Percentiles rank a stretch among this genome's conserved stretches.
Conservation (phyloP, 1,140 invertebrate species). For the Nephila pilipes region DNA sequence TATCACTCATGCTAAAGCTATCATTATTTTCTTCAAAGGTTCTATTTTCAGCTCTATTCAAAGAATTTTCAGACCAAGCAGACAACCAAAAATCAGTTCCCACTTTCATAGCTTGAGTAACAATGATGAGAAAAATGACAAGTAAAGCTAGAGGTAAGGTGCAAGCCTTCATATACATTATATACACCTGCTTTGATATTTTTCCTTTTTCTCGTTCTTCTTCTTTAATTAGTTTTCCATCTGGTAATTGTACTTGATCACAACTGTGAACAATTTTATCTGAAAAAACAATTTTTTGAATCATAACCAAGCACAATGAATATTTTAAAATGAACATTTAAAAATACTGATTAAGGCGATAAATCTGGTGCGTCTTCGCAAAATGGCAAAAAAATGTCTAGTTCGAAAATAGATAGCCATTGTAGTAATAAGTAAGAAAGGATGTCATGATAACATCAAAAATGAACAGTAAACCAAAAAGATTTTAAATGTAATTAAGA, state of each 20-base stretch:
- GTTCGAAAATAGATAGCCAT: too few species aligned
- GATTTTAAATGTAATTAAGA: too few species aligned
- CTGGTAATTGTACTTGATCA: conserved; percentile 67
- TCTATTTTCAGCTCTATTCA: not conserved
- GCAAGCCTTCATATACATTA: conserved; percentile 85
- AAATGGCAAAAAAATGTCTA: too few species aligned
- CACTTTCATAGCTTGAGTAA: conserved; percentile 79
- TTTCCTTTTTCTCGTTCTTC: conserved; percentile 86
- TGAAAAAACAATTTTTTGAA: not conserved
- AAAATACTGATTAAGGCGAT: conserved; percentile 1
- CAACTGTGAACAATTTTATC: conserved; percentile 63
- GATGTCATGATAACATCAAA: too few species aligned
- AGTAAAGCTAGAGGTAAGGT: conserved; percentile 83
- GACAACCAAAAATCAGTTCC: conserved; percentile 79
- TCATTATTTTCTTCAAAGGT: not conserved
- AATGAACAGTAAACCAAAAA: too few species aligned
- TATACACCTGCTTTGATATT: conserved; percentile 85
- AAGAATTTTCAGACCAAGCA: conserved; percentile 78
- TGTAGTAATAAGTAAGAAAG: too few species aligned
- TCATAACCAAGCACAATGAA: not conserved
- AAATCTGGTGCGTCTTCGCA: too few species aligned
- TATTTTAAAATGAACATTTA: not conserved
- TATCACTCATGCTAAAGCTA: not conserved
- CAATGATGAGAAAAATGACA: conserved; percentile 83
- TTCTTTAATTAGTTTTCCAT: conserved; percentile 81